Conservation (phyloP, 92 coral and sea anemone species). For the Epizoanthus illoricatus region DNA sequence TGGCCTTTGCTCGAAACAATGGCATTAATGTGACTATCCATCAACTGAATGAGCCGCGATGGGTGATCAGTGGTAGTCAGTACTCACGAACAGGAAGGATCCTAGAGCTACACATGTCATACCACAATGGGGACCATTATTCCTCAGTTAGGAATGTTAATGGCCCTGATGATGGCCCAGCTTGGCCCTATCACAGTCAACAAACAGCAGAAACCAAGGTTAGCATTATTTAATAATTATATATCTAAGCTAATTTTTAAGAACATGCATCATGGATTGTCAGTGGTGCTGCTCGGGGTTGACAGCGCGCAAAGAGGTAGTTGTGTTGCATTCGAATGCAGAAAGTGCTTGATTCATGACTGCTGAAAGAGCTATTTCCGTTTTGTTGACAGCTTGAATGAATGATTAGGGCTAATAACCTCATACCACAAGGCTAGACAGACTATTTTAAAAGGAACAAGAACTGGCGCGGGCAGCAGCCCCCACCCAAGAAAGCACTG, state of each 20-base stretch:
- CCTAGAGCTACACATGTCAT: slow-evolving; percentile 79
- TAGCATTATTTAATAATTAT: neutral
- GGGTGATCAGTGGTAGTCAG: slow-evolving; percentile 87
- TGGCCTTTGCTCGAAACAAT: slow-evolving; percentile 92
- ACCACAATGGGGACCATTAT: slow-evolving; percentile 91
- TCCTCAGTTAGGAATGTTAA: slow-evolving; percentile 79
- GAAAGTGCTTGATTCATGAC: no score
- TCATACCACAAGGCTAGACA: no score
- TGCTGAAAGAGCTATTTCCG: no score
- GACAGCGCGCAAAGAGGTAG: no score
- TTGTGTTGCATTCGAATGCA: no score
- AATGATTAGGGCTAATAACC: no score
- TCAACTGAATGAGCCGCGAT: slow-evolving; percentile 92
- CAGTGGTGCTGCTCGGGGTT: no score
- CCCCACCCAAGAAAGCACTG: no score
- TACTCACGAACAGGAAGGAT: slow-evolving; percentile 63
- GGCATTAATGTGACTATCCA: slow-evolving; percentile 90
- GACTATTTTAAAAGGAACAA: no score
- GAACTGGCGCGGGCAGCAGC: no score
- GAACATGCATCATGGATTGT: neutral
- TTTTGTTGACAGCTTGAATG: no score
- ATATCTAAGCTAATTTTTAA: neutral
- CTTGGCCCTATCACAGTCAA: slow-evolving; percentile 72
- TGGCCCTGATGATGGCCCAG: slow-evolving; percentile 87
- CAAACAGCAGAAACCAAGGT: slow-evolving; percentile 42